These are phyloP conservation scores for Creontiades dilutus DNA, from an alignment of 2,888 invertebrate genomes.

Conservation along the genomic window DNA sequence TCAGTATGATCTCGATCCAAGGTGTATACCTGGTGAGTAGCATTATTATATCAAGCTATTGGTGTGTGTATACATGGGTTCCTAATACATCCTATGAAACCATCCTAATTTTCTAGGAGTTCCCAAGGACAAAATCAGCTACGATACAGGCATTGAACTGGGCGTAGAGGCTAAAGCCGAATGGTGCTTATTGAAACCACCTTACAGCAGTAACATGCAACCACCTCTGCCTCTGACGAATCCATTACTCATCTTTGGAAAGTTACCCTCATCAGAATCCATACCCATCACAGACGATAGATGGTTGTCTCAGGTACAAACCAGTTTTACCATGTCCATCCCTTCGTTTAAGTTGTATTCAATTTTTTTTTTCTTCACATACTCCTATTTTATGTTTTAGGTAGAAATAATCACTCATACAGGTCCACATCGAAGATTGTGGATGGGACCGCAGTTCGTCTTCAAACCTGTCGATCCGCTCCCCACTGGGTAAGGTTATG, in stretches of 20 bases:
- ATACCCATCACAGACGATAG: constrained; percentile 83
- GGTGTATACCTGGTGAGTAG: constrained; percentile 79
- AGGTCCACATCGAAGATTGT: constrained; percentile 95
- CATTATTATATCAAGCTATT: too few species aligned
- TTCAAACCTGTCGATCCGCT: constrained; percentile 93
- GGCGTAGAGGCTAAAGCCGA: constrained; percentile 92
- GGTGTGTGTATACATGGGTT: too few species aligned
- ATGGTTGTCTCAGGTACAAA: constrained; percentile 87
- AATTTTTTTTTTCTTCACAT: background rate
- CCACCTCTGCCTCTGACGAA: constrained; percentile 88
- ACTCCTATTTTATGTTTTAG: constrained; percentile 78
- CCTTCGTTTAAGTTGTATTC: too few species aligned
- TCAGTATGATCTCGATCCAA: constrained; percentile 93
- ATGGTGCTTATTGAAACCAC: constrained; percentile 89
- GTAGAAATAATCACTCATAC: constrained; percentile 98
- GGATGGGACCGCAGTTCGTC: constrained; percentile 99
- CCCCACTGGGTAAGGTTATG: constrained; percentile 82
- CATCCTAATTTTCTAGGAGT: constrained; percentile 81
- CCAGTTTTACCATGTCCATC: background rate
- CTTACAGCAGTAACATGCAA: constrained; percentile 81
- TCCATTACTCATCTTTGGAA: constrained; percentile 78
- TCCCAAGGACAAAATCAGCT: constrained; percentile 91
- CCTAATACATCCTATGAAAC: too few species aligned
- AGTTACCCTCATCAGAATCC: constrained; percentile 45
- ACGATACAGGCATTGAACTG: constrained; percentile 92